Base-by-base conservation (phyloP, 2,797 vertebrate species). In the Pterois miles region DNA sequence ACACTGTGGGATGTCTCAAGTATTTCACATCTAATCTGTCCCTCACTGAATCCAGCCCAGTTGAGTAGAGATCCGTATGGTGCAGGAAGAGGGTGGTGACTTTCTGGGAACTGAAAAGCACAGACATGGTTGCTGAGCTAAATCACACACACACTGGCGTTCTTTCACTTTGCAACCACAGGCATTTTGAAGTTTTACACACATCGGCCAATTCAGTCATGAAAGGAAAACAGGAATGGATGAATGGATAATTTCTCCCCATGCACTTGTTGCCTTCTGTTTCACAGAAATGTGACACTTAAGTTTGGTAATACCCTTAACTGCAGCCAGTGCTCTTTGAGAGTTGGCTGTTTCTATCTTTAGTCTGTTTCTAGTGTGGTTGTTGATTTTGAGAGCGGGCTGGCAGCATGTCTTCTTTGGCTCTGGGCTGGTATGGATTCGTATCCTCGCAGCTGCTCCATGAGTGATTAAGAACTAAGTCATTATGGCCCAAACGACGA, bases 341-440 rank as follows among this genome's bases (percentile, higher is more conserved):
- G 90, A 90, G 81, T 82, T 78, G 75, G 53, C 82, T 70, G 88
- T 88, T 90, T 91, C 94, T 95, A 95, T 95, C 88, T 95, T 95
- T 95, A 95, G 92, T 82, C 78, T 29, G 76, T 88, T 91, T 94
- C 77, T 66, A 89, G 80, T 78, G 81, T 78, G 89, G 88, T 91
- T 92, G 91, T 94, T 94, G 90, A 84, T 93, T 94, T 94, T 94
- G 80, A 92, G 88, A 88, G 84, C 70, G 71, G 85, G 70, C 81
- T 64, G 83, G 81, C 74, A 22, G 77, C 69, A 73, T 88, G 78
- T 91, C 89, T 91, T 89, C 81, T 89, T 91, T 87, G 90, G 88
- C 88, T 84, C 66, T 53, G 13, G 78, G 66, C 58, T 80, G 82
- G 69, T 87, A 88, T 85, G 84, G 82, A 86, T 90, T 71, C 71